phyloP scores from a whole-genome alignment of 1,140 invertebrate species.

The Lethrus apterus region DNA sequence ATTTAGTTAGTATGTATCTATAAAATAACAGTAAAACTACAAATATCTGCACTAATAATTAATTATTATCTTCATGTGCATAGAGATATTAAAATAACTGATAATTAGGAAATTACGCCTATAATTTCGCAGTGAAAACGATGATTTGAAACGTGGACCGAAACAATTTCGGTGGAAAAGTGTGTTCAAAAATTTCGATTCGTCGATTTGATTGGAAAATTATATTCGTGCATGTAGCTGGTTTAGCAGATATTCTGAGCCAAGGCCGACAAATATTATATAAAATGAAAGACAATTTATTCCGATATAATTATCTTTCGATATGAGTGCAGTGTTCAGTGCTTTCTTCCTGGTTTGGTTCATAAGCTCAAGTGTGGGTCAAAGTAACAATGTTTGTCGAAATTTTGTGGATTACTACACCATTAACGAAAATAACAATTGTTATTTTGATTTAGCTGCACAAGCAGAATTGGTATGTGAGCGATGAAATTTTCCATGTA shows the following conservation, averaged over 20 bases:
- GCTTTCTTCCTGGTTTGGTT: not conserved
- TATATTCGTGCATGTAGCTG: not conserved
- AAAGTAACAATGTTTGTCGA: constrained; percentile 36
- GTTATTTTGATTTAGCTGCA: constrained; percentile 36
- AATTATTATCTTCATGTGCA: no score
- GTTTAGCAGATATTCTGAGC: no score
- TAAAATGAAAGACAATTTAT: constrained; percentile 6
- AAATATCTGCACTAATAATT: no score
- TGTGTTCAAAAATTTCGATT: no score
- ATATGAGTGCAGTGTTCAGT: constrained; percentile 6
- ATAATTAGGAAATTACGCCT: no score
- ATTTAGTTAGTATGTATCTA: no score
- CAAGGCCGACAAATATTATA: constrained; percentile 7
- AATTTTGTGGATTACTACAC: constrained; percentile 35
- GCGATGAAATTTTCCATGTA: no score
- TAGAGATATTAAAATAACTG: no score
- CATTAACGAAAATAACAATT: constrained; percentile 34
- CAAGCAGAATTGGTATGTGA: constrained; percentile 34
- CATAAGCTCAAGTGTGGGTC: constrained; percentile 3
- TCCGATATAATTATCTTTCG: constrained; percentile 4
- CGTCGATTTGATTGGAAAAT: not conserved
- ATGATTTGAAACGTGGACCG: no score
- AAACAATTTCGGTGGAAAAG: no score
- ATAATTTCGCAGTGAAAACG: no score
- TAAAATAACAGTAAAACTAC: no score